A percentile compares a stretch with the other conserved stretches of the same genome.
These are phyloP conservation scores for Jordanella pulchra DNA, from an alignment of 2,797 vertebrate species.

Conservation along the genomic window DNA sequence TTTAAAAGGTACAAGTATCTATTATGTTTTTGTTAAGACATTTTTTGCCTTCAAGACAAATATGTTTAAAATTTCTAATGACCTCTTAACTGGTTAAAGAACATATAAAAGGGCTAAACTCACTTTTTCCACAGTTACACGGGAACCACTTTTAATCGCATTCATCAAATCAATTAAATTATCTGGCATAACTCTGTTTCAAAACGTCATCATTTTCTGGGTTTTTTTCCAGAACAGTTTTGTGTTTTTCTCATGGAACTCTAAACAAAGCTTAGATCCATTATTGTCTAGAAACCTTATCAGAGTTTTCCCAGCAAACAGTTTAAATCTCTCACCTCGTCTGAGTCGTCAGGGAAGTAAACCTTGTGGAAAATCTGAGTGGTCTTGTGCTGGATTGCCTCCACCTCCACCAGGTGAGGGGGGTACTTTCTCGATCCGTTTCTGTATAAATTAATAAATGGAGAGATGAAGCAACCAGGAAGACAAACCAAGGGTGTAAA, in stretches of 20 bases:
- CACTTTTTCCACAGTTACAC: not conserved
- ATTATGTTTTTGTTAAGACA: not conserved
- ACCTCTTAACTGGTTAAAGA: not conserved
- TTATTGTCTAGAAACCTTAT: no score
- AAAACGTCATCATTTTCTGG: no score
- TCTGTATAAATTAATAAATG: constrained; percentile 62
- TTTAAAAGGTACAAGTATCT: not conserved
- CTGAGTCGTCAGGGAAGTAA: constrained; percentile 95
- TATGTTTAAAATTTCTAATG: not conserved
- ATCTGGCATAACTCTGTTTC: not conserved
- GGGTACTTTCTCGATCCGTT: constrained; percentile 96
- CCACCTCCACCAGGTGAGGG: constrained; percentile 95
- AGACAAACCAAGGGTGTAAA: no score
- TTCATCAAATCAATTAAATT: not conserved
- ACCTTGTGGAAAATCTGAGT: constrained; percentile 99
- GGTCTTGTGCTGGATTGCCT: constrained; percentile 98
- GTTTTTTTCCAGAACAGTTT: not conserved
- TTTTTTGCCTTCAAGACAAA: not conserved
- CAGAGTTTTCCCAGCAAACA: not conserved
- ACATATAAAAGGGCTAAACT: not conserved
- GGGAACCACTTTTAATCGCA: not conserved
- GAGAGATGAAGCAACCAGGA: not conserved
- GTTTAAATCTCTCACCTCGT: constrained; percentile 83
- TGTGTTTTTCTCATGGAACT: not conserved
- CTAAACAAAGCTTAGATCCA: not conserved